phyloP scores from a whole-genome alignment of 2,113 vertebrate species.

The Actinemys pallida region DNA sequence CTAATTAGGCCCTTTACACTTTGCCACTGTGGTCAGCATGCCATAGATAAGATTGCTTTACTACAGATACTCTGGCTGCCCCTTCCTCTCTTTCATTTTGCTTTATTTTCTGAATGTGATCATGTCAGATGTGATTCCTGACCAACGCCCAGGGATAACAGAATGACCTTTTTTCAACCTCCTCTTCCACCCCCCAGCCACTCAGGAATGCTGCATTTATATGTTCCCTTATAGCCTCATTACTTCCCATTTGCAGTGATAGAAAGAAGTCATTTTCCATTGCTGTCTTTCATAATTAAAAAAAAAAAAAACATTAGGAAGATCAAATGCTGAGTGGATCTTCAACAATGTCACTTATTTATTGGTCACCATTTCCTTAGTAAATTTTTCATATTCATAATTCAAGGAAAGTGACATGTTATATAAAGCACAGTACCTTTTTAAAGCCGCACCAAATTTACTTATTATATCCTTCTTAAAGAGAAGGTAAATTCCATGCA shows the following conservation, averaged over 20 bases:
- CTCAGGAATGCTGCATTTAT: not conserved
- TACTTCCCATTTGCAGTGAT: not conserved
- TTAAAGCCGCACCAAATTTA: rapidly evolving
- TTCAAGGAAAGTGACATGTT: not conserved
- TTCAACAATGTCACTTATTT: not conserved
- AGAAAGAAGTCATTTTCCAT: not conserved
- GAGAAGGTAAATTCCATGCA: not conserved
- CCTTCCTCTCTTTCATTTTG: conserved; percentile 71
- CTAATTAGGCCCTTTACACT: conserved; percentile 81
- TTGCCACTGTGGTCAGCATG: conserved; percentile 2
- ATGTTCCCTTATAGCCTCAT: not conserved
- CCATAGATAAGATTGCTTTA: conserved; percentile 64
- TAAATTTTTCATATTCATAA: not conserved
- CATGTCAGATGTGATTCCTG: conserved; percentile 37
- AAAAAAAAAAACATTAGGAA: not conserved
- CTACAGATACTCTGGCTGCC: not conserved
- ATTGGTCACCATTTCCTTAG: not conserved
- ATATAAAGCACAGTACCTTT: not conserved
- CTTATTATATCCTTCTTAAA: not conserved
- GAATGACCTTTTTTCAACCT: conserved; percentile 11
- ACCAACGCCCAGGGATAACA: not conserved
- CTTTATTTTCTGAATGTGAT: conserved; percentile 44
- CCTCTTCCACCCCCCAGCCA: not conserved
- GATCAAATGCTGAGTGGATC: not conserved
- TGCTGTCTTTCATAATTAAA: not conserved